Evolutionary conservation across 2,888 invertebrate species (phyloP).

Genomic region (Leucophora obtusa): DNA sequence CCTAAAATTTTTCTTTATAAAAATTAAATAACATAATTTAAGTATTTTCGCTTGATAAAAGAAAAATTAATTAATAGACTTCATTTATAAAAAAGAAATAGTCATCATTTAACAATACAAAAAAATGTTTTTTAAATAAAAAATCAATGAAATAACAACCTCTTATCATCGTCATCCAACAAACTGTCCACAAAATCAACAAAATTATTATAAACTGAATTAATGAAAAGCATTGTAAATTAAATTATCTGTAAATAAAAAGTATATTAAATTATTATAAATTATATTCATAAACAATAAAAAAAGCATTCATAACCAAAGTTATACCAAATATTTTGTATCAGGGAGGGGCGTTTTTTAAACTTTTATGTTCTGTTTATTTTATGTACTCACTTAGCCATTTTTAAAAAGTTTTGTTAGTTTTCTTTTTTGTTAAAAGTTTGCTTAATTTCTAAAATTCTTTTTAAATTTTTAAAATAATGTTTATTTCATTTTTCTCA

Average conservation of each 20-base stretch:
- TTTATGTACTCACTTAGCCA: slow-evolving; percentile 57
- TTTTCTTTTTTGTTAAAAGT: not conserved
- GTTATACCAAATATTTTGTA: slow-evolving; percentile 29
- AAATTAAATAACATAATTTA: no score
- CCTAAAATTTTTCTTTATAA: no score
- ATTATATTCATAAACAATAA: slow-evolving; percentile 12
- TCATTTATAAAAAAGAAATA: not conserved
- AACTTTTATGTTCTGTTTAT: not conserved
- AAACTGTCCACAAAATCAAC: slow-evolving; percentile 58
- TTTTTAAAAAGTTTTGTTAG: slow-evolving; percentile 30
- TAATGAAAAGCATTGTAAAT: slow-evolving; percentile 50
- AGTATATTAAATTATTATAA: slow-evolving; percentile 17
- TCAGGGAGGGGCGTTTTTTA: slow-evolving; percentile 40
- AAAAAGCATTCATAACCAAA: slow-evolving; percentile 18
- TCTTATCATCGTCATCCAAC: slow-evolving; percentile 55
- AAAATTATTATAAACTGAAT: slow-evolving; percentile 53
- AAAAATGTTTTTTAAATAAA: slow-evolving; percentile 1
- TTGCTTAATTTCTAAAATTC: slow-evolving; percentile 17
- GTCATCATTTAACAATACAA: not conserved
- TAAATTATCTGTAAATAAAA: slow-evolving; percentile 55
- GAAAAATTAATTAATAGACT: not conserved
- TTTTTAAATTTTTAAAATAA: slow-evolving; percentile 15
- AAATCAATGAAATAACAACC: slow-evolving; percentile 59
- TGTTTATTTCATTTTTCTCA: slow-evolving; percentile 27
- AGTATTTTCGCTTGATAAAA: not conserved